Evolutionary conservation across 2,888 invertebrate genomes (phyloP).

Genomic region (Apocheima hispidaria): DNA sequence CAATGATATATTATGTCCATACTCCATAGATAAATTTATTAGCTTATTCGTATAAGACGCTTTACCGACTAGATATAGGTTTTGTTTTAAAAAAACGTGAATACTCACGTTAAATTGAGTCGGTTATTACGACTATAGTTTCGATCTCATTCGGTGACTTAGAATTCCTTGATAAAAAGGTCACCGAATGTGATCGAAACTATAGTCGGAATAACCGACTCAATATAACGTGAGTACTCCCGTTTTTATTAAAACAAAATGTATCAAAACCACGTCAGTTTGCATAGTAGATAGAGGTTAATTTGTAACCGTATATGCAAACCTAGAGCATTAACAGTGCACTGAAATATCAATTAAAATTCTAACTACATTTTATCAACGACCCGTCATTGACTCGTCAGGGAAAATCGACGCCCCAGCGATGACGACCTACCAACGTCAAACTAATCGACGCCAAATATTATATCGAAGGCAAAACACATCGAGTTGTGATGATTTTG

Average conservation of each 20-base stretch:
- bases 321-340: neutral
- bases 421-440: slow-evolving; percentile 9
- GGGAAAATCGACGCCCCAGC: neutral
- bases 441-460: slow-evolving; percentile 20
- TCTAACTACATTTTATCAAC: slow-evolving; percentile 1
- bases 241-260: too few relatives aligned
- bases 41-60: neutral
- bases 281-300: too few relatives aligned
- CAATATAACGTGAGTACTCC: too few relatives aligned
- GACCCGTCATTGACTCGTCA: too few relatives aligned
- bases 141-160: too few relatives aligned
- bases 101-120: too few relatives aligned
- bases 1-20: neutral
- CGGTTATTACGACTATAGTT: too few relatives aligned
- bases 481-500: slow-evolving; percentile 47
- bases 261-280: too few relatives aligned
- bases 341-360: neutral
- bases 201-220: too few relatives aligned
- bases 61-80: neutral
- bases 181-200: too few relatives aligned
- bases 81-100: neutral
- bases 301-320: too few relatives aligned
- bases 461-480: slow-evolving; percentile 19
- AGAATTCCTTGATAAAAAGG: too few relatives aligned
- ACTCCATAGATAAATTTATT: slow-evolving; percentile 1